Conservation (phyloP, 1,140 invertebrate species). For the Drosophila oshimai region DNA sequence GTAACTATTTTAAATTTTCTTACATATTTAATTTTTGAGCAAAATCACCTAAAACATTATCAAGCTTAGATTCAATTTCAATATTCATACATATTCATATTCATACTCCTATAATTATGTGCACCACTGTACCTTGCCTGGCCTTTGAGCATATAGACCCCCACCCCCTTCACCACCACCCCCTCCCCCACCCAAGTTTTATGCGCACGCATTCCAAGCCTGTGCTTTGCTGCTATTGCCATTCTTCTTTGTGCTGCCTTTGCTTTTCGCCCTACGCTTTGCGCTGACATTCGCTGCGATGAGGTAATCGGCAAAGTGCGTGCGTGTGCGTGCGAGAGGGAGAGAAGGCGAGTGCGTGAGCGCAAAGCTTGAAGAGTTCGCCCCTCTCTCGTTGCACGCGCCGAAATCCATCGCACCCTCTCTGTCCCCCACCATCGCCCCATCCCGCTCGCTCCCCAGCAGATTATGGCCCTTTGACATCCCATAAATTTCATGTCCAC, state of each 20-base stretch:
- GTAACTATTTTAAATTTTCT: too few species aligned
- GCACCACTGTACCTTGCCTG: conserved; percentile 1
- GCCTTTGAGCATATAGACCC: conserved; percentile 1
- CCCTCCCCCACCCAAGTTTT: neutral
- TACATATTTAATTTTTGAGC: too few species aligned
- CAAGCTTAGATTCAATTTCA: too few species aligned
- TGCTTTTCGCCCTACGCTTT: conserved; percentile 50
- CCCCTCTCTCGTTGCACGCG: conserved; percentile 71
- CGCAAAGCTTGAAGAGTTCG: conserved; percentile 45
- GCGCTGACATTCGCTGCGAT: conserved; percentile 73
- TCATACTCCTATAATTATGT: neutral
- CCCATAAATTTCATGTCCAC: conserved; percentile 77
- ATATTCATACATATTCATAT: too few species aligned
- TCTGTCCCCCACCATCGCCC: neutral
- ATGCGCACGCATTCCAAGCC: conserved; percentile 69
- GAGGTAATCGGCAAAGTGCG: conserved; percentile 69
- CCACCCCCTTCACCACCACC: neutral
- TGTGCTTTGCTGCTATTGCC: conserved; percentile 40
- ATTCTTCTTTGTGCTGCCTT: conserved; percentile 30
- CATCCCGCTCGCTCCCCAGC: conserved; percentile 12
- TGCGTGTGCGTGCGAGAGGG: conserved; percentile 13
- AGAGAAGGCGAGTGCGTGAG: conserved; percentile 47
- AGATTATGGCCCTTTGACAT: conserved; percentile 80
- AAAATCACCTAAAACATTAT: too few species aligned
- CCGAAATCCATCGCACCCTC: conserved; percentile 24